phyloP scores from a whole-genome alignment of 1,140 invertebrate genomes.

The Sminthurinus signatus region DNA sequence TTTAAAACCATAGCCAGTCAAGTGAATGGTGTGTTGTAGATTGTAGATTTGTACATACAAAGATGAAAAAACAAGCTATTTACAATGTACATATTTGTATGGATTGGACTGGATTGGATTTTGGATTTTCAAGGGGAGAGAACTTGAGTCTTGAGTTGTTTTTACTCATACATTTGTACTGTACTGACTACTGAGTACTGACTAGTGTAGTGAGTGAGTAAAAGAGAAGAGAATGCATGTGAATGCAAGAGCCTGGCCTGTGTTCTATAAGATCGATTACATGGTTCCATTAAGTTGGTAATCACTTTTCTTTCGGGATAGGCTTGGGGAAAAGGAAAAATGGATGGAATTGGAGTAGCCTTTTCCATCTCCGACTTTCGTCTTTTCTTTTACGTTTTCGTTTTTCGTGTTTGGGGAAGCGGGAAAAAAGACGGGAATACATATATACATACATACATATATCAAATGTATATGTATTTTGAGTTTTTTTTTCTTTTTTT shows the following conservation, averaged over 20 bases:
- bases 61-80: no score
- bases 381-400: no score
- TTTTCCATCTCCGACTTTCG: background rate
- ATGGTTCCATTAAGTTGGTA: slow-evolving; percentile 19
- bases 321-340: slow-evolving; percentile 15
- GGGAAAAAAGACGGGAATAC: no score
- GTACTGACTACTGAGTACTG: no score
- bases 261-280: slow-evolving; percentile 24
- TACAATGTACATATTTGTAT: background rate
- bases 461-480: slow-evolving; percentile 1
- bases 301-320: slow-evolving; percentile 20
- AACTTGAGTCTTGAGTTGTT: no score
- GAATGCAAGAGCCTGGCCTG: background rate
- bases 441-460: no score
- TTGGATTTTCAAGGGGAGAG: background rate
- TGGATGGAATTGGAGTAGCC: slow-evolving; percentile 16
- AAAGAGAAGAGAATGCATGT: background rate
- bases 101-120: background rate
- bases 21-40: no score
- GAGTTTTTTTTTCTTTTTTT: background rate
- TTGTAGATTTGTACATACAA: no score
- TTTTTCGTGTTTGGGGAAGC: no score
- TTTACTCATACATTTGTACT: no score
- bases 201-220: background rate
- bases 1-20: no score